These are phyloP conservation scores for Trisateles emortualis DNA, from an alignment of 2,888 invertebrate genomes.

Conservation along the genomic window DNA sequence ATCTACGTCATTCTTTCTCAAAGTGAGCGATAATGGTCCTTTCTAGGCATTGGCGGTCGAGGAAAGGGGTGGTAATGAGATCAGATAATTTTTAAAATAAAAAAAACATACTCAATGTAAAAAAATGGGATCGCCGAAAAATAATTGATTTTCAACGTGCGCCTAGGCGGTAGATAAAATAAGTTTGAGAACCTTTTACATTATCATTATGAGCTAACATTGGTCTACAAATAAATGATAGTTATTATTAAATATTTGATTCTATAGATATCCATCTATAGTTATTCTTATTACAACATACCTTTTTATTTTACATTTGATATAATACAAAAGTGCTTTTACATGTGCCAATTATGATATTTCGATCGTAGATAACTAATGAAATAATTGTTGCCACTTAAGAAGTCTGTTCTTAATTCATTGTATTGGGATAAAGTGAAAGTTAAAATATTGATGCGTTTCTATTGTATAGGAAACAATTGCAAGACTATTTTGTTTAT, in stretches of 20 bases:
- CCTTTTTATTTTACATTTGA: background rate
- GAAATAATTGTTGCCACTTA: conserved; percentile 11
- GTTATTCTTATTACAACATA: background rate
- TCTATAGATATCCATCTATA: too few species aligned
- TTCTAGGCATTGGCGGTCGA: too few species aligned
- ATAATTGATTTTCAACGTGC: too few species aligned
- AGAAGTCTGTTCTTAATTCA: background rate
- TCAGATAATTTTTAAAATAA: too few species aligned
- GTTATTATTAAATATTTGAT: background rate
- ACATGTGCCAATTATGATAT: conserved; percentile 19
- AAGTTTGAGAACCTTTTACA: too few species aligned
- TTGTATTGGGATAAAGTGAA: conserved; percentile 5
- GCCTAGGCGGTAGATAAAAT: too few species aligned
- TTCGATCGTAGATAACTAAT: conserved; percentile 23
- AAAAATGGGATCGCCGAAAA: too few species aligned
- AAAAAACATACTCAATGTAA: too few species aligned
- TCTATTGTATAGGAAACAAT: background rate
- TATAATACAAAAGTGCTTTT: conserved; percentile 10
- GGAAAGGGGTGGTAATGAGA: too few species aligned
- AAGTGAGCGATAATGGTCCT: too few species aligned
- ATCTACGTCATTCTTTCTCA: too few species aligned
- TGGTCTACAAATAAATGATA: background rate
- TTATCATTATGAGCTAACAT: too few species aligned
- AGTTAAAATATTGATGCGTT: conserved; percentile 6
- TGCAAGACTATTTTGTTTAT: background rate